These are phyloP conservation scores for Falco rusticolus DNA, from an alignment of 2,797 vertebrate genomes.

Conservation along the genomic window DNA sequence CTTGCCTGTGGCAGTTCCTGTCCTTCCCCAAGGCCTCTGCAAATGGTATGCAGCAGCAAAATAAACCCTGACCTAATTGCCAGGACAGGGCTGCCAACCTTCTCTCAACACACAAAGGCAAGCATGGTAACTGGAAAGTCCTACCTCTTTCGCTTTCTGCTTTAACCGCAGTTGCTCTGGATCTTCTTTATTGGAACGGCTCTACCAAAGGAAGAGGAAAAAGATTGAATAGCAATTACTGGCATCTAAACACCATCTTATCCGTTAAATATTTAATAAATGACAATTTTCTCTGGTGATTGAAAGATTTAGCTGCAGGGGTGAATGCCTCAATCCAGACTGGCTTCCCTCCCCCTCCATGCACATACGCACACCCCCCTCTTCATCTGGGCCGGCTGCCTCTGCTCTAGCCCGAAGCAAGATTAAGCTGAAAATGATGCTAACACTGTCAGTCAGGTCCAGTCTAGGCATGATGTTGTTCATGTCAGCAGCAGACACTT, in stretches of 20 bases:
- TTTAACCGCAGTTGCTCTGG: slow-evolving; percentile 90
- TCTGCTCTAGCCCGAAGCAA: slow-evolving; percentile 76
- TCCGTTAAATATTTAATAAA: slow-evolving; percentile 82
- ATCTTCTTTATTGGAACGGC: slow-evolving; percentile 89
- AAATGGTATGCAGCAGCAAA: slow-evolving; percentile 94
- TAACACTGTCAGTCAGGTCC: slow-evolving; percentile 81
- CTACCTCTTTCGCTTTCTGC: slow-evolving; percentile 96
- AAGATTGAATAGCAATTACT: slow-evolving; percentile 73
- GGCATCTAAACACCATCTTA: slow-evolving; percentile 68
- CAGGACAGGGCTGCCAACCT: slow-evolving; percentile 84
- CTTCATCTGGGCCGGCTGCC: slow-evolving; percentile 70
- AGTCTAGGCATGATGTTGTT: slow-evolving; percentile 78
- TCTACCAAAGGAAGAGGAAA: slow-evolving; percentile 79
- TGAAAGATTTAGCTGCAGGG: slow-evolving; percentile 81
- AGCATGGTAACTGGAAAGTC: slow-evolving; percentile 78
- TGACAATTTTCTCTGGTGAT: slow-evolving; percentile 78
- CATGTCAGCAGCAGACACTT: slow-evolving; percentile 74
- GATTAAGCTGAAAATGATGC: slow-evolving; percentile 79
- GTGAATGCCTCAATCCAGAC: slow-evolving; percentile 72
- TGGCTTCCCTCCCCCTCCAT: slow-evolving; percentile 31
- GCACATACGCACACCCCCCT: not conserved
- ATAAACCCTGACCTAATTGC: slow-evolving; percentile 97
- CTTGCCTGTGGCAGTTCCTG: slow-evolving; percentile 91
- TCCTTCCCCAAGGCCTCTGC: slow-evolving; percentile 90
- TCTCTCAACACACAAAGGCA: slow-evolving; percentile 81